phyloP scores from a whole-genome alignment of 2,113 vertebrate species.

The Zapornia atra region DNA sequence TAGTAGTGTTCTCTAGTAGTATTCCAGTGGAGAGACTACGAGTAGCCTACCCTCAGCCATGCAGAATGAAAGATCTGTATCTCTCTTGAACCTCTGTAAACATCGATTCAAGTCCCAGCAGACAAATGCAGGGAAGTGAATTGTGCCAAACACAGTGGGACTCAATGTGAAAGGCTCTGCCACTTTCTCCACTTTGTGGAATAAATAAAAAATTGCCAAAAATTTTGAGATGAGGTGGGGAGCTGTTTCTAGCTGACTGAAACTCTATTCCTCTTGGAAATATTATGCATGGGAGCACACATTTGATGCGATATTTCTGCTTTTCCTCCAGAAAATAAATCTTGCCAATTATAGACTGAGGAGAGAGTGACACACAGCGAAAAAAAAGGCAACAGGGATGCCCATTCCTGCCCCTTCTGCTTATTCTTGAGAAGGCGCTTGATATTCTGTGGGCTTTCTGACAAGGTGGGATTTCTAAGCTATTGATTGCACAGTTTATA shows the following conservation, averaged over 20 bases:
- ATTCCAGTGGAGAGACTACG: neutral
- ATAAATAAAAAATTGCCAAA: neutral
- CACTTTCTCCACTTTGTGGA: neutral
- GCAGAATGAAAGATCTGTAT: neutral
- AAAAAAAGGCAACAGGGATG: neutral
- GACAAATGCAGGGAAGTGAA: neutral
- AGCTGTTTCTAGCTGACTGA: neutral
- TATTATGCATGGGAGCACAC: neutral
- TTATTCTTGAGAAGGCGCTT: neutral
- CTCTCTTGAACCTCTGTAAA: neutral
- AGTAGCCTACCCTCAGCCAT: neutral
- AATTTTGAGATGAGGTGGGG: neutral
- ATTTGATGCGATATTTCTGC: neutral
- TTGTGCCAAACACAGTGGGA: neutral
- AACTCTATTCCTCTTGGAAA: neutral
- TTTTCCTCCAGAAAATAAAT: neutral
- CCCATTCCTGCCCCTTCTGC: neutral
- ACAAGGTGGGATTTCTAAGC: neutral
- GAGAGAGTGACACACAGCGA: neutral
- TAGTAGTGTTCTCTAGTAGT: neutral
- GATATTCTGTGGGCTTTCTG: neutral
- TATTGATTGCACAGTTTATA: neutral
- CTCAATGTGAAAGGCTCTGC: neutral
- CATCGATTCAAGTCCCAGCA: neutral
- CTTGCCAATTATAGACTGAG: neutral